Base-by-base conservation (phyloP, 2,113 vertebrate genomes). In the Glaucidium brasilianum region DNA sequence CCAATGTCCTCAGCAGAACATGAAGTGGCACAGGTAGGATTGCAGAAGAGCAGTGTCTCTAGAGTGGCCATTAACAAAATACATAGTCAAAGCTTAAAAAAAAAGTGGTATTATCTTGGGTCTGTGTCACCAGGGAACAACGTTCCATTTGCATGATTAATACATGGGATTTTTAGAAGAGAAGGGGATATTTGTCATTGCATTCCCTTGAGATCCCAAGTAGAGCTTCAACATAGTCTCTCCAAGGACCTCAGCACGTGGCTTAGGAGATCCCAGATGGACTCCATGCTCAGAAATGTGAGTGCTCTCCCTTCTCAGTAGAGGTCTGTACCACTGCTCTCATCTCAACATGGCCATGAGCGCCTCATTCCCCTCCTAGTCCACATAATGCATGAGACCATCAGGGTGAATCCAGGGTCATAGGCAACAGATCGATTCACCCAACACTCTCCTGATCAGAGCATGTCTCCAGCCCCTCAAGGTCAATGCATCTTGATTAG, bases 311-410 rank as follows among this genome's bases (percentile, higher is more conserved):
- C n/a, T 66, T 62, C 55, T 53, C 45, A 21, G 5, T 12, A 9
- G 45, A 32, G 17, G 27, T 45, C 1, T 5, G 5, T 22, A 68
- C 8, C 6, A 0, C 34, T 32, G 34, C 9, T 22, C 17, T 63
- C 7, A 15, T 26, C 5, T 59, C 32, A 41, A 6, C 1, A 1
- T 1, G 32, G 11, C 15, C 22, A n/a, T 25, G 21, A 59, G 41
- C 41, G 32, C 10, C 21, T 27, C 30, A 9, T 16, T 85, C 6
- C 8, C 22, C 8, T 71, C 41, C 34, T 35, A 32, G 27, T 41
- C 11, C 29, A 18, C 10, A 2, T 4, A 15, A 25, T 15, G 17
- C n/a, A 15, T 12, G 73, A 90, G 13, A 43, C 39, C 59, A 62
- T 18, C 12, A 50, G 20, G 15, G 25, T 2, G 15, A 71, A 85